Evolutionary conservation across 64 coral and sea anemone species (phyloP).

Genomic region (Astreopora myriophthalma): DNA sequence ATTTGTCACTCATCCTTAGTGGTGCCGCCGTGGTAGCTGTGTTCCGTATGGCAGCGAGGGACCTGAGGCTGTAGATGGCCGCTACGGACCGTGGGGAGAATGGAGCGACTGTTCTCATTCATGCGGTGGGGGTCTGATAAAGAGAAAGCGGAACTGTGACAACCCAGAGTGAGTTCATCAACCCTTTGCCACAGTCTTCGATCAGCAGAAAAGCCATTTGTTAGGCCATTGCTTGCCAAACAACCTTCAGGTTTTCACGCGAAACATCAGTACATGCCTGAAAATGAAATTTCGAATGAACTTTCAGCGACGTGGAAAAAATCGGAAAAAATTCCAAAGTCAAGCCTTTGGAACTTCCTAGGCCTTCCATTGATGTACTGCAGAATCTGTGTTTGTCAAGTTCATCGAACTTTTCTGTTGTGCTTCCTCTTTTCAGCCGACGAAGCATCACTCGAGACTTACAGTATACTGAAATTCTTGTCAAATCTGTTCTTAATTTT

Average conservation of each 20-base stretch:
- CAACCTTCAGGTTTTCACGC: too few relatives aligned
- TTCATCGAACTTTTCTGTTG: too few relatives aligned
- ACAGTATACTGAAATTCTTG: neutral
- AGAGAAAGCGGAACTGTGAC: slow-evolving; percentile 55
- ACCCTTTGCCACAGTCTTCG: too few relatives aligned
- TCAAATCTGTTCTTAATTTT: neutral
- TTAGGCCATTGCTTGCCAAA: too few relatives aligned
- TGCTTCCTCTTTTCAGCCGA: neutral
- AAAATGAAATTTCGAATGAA: too few relatives aligned
- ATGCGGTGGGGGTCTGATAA: slow-evolving; percentile 65
- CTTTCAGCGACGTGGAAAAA: too few relatives aligned
- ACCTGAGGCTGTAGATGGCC: slow-evolving; percentile 57
- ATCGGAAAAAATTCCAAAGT: too few relatives aligned
- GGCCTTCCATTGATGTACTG: neutral
- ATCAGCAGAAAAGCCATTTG: too few relatives aligned
- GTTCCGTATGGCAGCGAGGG: slow-evolving; percentile 55
- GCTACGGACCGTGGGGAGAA: slow-evolving; percentile 25
- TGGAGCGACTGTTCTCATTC: slow-evolving; percentile 65
- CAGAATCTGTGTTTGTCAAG: neutral
- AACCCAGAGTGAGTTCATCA: slow-evolving; percentile 47
- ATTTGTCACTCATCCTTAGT: neutral
- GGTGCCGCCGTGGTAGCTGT: slow-evolving; percentile 58
- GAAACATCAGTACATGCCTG: too few relatives aligned
- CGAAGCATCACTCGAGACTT: neutral
- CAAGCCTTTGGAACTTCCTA: too few relatives aligned